Evolutionary conservation across 2,888 invertebrate species (phyloP).

Genomic region (Clistopyga incitator): DNA sequence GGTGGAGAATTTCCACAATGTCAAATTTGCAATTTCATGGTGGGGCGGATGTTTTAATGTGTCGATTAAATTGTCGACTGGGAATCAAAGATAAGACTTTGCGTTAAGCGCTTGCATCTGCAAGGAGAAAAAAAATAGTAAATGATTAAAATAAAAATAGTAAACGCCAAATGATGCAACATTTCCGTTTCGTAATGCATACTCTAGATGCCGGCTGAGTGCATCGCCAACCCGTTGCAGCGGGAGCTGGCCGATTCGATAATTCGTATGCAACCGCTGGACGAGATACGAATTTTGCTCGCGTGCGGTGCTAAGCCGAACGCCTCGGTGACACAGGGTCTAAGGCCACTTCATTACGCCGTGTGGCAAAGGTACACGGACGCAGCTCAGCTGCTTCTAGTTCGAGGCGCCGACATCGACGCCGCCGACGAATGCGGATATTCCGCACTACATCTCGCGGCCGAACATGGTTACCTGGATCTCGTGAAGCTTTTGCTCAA

Average conservation of each 20-base stretch:
- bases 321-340: conserved; percentile 93
- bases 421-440: conserved; percentile 96
- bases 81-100: background rate
- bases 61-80: too few species aligned
- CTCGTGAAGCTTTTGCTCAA: conserved; percentile 90
- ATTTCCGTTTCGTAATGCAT: conserved; percentile 31
- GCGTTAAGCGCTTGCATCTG: background rate
- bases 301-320: conserved; percentile 95
- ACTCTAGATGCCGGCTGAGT: conserved; percentile 89
- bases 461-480: conserved; percentile 92
- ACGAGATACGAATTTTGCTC: conserved; percentile 93
- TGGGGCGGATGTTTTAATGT: too few species aligned
- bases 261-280: conserved; percentile 93
- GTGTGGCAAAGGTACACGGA: conserved; percentile 94
- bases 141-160: background rate
- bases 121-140: background rate
- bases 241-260: conserved; percentile 96
- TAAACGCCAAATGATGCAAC: conserved; percentile 33
- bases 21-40: too few species aligned
- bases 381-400: conserved; percentile 92
- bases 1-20: too few species aligned
- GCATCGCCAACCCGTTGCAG: conserved; percentile 90
- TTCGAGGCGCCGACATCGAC: conserved; percentile 92
- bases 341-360: conserved; percentile 96
- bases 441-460: conserved; percentile 95